Conservation (phyloP, 2,113 vertebrate species). For the Elephas maximus region DNA sequence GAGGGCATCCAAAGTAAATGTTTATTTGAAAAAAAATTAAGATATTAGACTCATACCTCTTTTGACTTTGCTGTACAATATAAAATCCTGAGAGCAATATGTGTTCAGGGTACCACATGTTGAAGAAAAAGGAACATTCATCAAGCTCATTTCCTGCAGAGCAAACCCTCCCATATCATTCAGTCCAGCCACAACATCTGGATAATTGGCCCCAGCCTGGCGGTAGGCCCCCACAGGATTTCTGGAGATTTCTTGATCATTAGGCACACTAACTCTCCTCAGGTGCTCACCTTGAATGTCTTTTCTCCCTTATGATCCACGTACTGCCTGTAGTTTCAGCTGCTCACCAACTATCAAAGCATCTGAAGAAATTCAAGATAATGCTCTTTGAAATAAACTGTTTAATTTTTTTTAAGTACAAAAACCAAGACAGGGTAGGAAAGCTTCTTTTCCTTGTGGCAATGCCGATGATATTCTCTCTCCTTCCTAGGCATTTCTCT, state of each 20-base stretch:
- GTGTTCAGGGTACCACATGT: conserved; percentile 2
- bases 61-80: conserved; percentile 62
- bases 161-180: conserved; percentile 40
- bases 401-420: not conserved
- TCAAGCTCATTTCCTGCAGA: conserved; percentile 63
- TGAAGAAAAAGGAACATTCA: conserved; percentile 61
- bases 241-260: conserved; percentile 49
- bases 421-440: not conserved
- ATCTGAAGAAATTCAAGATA: conserved; percentile 51
- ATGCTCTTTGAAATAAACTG: conserved; percentile 27
- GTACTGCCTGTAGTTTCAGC: not conserved
- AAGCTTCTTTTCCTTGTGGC: not conserved
- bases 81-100: conserved; percentile 64
- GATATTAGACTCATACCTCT: not conserved
- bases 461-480: not conserved
- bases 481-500: not conserved
- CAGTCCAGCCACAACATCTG: conserved; percentile 55
- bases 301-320: conserved; percentile 35
- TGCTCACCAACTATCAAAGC: conserved; percentile 51
- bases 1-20: conserved; percentile 55
- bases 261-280: conserved; percentile 42
- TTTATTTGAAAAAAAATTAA: conserved; percentile 25
- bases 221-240: not conserved
- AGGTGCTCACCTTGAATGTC: conserved; percentile 8
- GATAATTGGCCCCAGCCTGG: conserved; percentile 55